Evolutionary conservation across 1,140 invertebrate species (phyloP).

Genomic region (Psilanteris sp.): DNA sequence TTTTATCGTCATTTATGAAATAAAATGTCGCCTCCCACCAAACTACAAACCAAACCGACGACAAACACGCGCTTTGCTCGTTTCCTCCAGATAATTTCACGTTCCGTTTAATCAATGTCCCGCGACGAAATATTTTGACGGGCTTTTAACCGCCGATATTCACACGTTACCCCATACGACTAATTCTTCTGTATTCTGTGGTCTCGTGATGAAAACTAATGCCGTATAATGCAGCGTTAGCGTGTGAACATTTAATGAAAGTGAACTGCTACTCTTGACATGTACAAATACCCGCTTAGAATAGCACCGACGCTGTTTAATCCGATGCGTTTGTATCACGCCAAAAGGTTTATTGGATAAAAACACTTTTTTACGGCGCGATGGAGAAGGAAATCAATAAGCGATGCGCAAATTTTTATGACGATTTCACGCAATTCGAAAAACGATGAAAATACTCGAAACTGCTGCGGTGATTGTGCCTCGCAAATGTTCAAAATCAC

Average conservation of each 20-base stretch:
- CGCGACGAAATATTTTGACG: conserved; percentile 3
- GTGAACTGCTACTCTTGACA: conserved; percentile 14
- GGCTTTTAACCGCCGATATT: conserved; percentile 31
- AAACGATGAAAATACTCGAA: too few relatives aligned
- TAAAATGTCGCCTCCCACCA: neutral
- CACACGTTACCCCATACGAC: conserved; percentile 12
- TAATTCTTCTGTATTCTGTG: conserved; percentile 44
- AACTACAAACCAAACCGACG: neutral
- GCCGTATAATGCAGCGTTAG: conserved; percentile 11
- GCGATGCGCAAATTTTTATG: too few relatives aligned
- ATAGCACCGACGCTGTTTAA: conserved; percentile 28
- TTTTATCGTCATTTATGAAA: conserved; percentile 50
- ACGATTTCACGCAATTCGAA: too few relatives aligned
- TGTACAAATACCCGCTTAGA: conserved; percentile 35
- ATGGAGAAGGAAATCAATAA: too few relatives aligned
- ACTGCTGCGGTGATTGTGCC: too few relatives aligned
- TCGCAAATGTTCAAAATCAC: too few relatives aligned
- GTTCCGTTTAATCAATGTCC: conserved; percentile 11
- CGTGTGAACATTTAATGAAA: conserved; percentile 45
- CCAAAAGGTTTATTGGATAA: conserved; percentile 3
- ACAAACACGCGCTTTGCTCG: conserved; percentile 2
- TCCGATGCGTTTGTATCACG: conserved; percentile 8
- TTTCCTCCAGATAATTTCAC: conserved; percentile 24
- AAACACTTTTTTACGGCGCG: too few relatives aligned
- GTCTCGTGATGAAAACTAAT: conserved; percentile 18